Conservation (phyloP, 2,113 vertebrate species). For the Elgaria multicarinata region DNA sequence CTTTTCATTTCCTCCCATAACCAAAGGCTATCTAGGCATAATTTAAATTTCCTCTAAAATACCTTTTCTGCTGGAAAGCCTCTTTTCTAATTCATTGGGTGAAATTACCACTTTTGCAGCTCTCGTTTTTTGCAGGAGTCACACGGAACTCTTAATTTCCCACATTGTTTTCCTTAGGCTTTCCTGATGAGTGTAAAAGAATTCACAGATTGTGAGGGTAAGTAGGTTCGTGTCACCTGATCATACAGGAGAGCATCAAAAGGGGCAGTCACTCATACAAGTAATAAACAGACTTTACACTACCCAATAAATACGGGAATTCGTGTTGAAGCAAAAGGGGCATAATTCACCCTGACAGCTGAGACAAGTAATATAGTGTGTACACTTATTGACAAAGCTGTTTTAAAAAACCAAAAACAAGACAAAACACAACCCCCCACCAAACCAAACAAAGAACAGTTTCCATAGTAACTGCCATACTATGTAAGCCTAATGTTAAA, state of each 20-base stretch:
- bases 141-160: conserved; percentile 29
- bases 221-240: conserved; percentile 45
- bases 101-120: conserved; percentile 16
- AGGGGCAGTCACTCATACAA: conserved; percentile 34
- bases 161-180: neutral
- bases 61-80: conserved; percentile 26
- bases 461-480: conserved; percentile 60
- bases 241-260: conserved; percentile 36
- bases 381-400: conserved; percentile 57
- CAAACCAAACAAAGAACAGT: conserved; percentile 27
- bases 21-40: conserved; percentile 51
- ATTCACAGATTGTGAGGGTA: conserved; percentile 45
- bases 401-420: conserved; percentile 48
- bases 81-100: conserved; percentile 20
- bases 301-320: conserved; percentile 49
- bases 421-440: neutral
- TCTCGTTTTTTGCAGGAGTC: conserved; percentile 48
- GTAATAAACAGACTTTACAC: conserved; percentile 49
- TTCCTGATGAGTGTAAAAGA: conserved; percentile 52
- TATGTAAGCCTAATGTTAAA: conserved; percentile 42
- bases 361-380: conserved; percentile 34
- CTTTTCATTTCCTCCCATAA: conserved; percentile 62
- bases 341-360: conserved; percentile 35
- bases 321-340: conserved; percentile 38
- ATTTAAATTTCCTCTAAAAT: conserved; percentile 54